Percentiles rank a stretch among this genome's conserved stretches.
phyloP scores from a whole-genome alignment of 1,140 invertebrate species.

The Leptinotarsa lineolata region DNA sequence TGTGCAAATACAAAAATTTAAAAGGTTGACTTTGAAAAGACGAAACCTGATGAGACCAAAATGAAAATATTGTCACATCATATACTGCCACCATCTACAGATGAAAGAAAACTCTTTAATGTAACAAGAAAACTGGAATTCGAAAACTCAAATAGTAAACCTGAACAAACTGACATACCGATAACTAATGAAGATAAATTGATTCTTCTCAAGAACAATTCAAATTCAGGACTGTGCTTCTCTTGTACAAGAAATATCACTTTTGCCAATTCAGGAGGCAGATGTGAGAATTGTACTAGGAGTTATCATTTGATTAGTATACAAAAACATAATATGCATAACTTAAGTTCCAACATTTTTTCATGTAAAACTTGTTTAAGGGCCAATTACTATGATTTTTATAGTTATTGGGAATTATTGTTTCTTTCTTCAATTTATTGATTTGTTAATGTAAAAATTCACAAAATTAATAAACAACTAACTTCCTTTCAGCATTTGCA shows the following conservation, averaged over 20 bases:
- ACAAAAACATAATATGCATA: neutral
- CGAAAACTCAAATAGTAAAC: neutral
- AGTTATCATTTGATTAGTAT: neutral
- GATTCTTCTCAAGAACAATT: neutral
- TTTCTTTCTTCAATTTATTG: neutral
- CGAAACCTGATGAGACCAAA: neutral
- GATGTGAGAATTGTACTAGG: slow-evolving; percentile 1
- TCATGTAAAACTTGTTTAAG: neutral
- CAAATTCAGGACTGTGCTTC: neutral
- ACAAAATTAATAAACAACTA: too few relatives aligned
- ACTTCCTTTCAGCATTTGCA: too few relatives aligned
- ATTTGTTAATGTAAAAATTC: too few relatives aligned
- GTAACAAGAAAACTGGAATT: neutral
- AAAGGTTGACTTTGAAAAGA: neutral
- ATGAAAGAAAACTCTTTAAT: neutral
- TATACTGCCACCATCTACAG: neutral
- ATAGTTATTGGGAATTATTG: neutral
- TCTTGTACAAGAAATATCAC: neutral
- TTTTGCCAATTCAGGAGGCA: neutral
- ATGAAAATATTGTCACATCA: neutral
- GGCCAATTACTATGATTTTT: neutral
- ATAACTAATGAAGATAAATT: neutral
- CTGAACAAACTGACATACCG: neutral
- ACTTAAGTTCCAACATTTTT: neutral
- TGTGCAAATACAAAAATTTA: neutral